Evolutionary conservation across 2,113 vertebrate genomes (phyloP), one percentile per base, ranked within the genome.

Genomic region (Pelecanoides urinatrix): DNA sequence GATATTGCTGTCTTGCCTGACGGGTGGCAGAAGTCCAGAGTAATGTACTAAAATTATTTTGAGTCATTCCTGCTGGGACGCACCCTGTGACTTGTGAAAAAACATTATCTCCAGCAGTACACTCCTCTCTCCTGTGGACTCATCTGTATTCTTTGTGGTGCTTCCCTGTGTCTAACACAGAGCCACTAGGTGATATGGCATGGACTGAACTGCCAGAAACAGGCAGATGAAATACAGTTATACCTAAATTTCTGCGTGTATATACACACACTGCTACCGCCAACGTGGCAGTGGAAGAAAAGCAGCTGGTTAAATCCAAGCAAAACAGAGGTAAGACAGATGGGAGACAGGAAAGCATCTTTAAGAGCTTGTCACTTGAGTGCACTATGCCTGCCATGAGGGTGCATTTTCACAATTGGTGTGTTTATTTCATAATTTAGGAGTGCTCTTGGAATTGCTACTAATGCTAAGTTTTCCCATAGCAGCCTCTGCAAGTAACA

Each of bases 11-110:
- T 94, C 66, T 88, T 0, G 2, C 42, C 67, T 93, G 90, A 70
- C 19, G 38, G 67, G 94, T 95, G 92, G 92, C 90, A 93, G 62
- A 87, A 95, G 20, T 86, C 92, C 94, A 95, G 70, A 16, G 27
- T 82, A 95, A 91, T 13, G 58, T 47, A 72, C 68, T 87, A 85
- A 92, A 94, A 94, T 71, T 40, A 84, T 59, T 92, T 88, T 72
- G 77, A 81, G 65, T 87, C 66, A 74, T 87, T 91, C 53, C 77
- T 81, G 34, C n/a, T 40, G 52, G 62, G 73, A 75, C 36, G 40
- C 45, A 66, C 15, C n/a, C 42, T 1, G 3, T 73, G 49, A 85
- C 74, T 85, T 78, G 13, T 53, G 70, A 73, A 78, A 55, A 12
- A 73, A 12, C 4, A 3, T 49, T 73, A 26, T 68, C 27, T 90